Percentiles rank a stretch among this genome's conserved stretches.
Conservation (phyloP, 2,888 invertebrate genomes). For the Eilema griseolum region DNA sequence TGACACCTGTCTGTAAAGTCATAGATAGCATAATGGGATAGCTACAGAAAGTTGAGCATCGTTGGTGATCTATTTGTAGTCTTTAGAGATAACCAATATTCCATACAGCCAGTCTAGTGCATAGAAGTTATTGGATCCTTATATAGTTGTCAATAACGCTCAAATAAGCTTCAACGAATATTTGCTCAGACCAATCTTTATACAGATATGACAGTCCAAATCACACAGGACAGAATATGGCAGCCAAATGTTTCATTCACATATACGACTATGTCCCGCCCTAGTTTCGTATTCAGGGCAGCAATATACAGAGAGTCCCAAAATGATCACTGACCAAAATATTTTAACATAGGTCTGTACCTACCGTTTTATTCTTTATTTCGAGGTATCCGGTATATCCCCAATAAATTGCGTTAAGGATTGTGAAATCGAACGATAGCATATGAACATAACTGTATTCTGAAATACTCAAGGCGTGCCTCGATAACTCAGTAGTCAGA, state of each 20-base stretch:
- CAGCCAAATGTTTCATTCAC: background rate
- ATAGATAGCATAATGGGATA: no score
- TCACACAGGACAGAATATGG: no score
- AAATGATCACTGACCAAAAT: background rate
- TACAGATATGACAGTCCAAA: conserved; percentile 5
- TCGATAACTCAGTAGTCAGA: no score
- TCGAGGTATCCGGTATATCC: background rate
- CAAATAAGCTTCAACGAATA: background rate
- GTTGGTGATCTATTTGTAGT: no score
- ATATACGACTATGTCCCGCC: background rate
- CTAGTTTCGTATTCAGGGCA: conserved; percentile 3
- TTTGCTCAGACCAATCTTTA: background rate
- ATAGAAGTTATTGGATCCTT: background rate
- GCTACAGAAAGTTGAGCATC: no score
- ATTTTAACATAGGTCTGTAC: background rate
- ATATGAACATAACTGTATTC: no score
- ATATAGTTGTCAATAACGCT: background rate
- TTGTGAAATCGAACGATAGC: background rate
- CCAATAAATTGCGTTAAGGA: background rate
- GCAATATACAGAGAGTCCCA: background rate
- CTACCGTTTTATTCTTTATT: background rate
- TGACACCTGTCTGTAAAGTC: no score
- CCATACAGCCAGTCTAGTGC: no score
- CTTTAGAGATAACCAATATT: no score
- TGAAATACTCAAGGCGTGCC: no score